Base-by-base conservation (phyloP, 1,140 invertebrate genomes). In the Pollicipes pollicipes region DNA sequence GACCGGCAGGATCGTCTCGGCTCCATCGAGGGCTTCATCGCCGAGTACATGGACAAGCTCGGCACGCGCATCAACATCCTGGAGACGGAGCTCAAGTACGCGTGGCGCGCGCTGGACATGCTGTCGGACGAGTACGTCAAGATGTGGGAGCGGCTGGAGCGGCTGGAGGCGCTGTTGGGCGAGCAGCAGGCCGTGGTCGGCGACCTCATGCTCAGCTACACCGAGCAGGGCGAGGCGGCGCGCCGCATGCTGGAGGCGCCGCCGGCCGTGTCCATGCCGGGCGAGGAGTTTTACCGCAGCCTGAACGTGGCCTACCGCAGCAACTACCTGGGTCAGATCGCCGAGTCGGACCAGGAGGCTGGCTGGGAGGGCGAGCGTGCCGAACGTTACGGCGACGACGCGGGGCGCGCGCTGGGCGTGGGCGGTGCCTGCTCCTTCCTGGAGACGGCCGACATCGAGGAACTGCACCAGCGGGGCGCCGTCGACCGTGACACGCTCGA, bases 61-160 rank as follows among this genome's bases (percentile, higher is more conserved):
- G 89, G 88, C 3, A 90, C 89, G 30, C 84, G 91, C 32, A 83
- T 95, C 68, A 90, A 88, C 75, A 87, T 92, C 67, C 83, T 95
- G 24, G 92, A 95, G 79, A 90, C 90, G 0, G 92, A 95, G 79
- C 82, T 95, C 28, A 89, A 91, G 74, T 93, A 91, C 77, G 92
- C 92, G 0, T 95, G 92, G 92, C 84, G 91, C 73, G 90, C 92
- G 1, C 80, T 96, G 70, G 91, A 95, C 78, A 83, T 95, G 58
- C 84, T 96, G 10, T 93, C 90, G 28, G 89, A 91, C 75, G 93
- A 95, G 78, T 95, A 94, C 76, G 88, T 93, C 26, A 90, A 91
- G 77, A 95, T 96, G 87, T 95, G 92, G 92, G 89, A 92, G 77
- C 83, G 91, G 70, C 82, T 96, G 68, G 92, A 96, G 76, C 91